Evolutionary conservation across 2,888 invertebrate genomes (phyloP).

Genomic region (Pristionchus entomophagus): DNA sequence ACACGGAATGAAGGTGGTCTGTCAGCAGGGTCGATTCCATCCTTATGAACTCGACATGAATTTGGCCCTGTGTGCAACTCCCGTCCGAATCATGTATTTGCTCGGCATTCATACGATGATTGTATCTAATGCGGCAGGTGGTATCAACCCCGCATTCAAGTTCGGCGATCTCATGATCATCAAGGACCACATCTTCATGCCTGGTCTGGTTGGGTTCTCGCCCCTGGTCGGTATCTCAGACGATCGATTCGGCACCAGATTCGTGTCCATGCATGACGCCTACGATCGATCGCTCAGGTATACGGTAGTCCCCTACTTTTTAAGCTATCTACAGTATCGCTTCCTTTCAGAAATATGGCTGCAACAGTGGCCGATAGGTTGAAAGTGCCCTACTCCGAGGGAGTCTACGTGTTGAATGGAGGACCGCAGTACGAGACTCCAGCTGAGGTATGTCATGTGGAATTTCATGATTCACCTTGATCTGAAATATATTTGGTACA

Average conservation of each 20-base stretch:
- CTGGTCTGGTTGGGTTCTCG: constrained; percentile 94
- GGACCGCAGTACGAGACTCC: constrained; percentile 96
- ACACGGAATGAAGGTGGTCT: constrained; percentile 81
- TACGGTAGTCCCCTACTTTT: too few relatives aligned
- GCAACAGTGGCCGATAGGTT: constrained; percentile 79
- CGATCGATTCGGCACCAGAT: constrained; percentile 91
- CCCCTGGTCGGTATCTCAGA: constrained; percentile 95
- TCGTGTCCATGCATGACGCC: constrained; percentile 92
- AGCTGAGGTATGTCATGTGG: constrained; percentile 91
- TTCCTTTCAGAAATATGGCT: constrained; percentile 79
- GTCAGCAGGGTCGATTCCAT: constrained; percentile 98
- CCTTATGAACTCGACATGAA: constrained; percentile 91
- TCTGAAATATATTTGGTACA: too few relatives aligned
- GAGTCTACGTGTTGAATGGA: constrained; percentile 92
- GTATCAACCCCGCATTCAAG: constrained; percentile 88
- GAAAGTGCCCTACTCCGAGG: constrained; percentile 82
- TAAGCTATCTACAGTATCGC: too few relatives aligned
- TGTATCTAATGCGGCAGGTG: constrained; percentile 97
- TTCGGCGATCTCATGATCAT: constrained; percentile 97
- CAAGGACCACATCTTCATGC: constrained; percentile 96
- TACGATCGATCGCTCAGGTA: constrained; percentile 85
- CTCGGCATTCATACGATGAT: constrained; percentile 91
- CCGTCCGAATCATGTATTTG: constrained; percentile 95
- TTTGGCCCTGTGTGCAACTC: constrained; percentile 78
- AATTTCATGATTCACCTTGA: too few relatives aligned